These are phyloP conservation scores for Oriolus oriolus DNA, from an alignment of 2,113 vertebrate species.

Conservation along the genomic window DNA sequence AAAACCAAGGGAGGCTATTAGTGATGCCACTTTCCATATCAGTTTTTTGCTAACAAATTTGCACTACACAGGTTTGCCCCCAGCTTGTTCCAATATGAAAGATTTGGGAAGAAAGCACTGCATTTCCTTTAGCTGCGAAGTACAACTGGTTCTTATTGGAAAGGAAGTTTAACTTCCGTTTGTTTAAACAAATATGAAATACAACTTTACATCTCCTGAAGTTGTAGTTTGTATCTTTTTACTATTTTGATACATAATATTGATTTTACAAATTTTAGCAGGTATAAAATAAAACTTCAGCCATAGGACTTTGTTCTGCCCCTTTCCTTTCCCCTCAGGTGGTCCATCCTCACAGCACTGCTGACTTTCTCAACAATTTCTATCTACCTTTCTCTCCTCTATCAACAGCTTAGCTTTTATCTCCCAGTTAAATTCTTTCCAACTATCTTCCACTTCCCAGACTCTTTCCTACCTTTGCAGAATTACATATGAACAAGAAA, in stretches of 20 bases:
- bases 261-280: not conserved
- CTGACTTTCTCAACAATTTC: not conserved
- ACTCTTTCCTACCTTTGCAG: not conserved
- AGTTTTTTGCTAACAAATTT: not conserved
- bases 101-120: not conserved
- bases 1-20: not conserved
- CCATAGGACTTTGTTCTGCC: not conserved
- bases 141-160: not conserved
- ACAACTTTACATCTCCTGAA: not conserved
- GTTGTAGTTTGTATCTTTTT: not conserved
- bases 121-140: not conserved
- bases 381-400: not conserved
- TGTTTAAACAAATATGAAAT: not conserved
- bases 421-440: not conserved
- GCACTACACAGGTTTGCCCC: not conserved
- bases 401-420: not conserved
- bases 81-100: not conserved
- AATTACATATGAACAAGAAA: not conserved
- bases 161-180: not conserved
- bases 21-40: not conserved
- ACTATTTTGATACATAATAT: not conserved
- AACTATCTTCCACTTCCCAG: not conserved
- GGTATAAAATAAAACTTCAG: not conserved
- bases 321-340: not conserved
- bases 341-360: not conserved